These are phyloP conservation scores for Dione juno DNA, from an alignment of 2,888 invertebrate genomes.

Conservation along the genomic window DNA sequence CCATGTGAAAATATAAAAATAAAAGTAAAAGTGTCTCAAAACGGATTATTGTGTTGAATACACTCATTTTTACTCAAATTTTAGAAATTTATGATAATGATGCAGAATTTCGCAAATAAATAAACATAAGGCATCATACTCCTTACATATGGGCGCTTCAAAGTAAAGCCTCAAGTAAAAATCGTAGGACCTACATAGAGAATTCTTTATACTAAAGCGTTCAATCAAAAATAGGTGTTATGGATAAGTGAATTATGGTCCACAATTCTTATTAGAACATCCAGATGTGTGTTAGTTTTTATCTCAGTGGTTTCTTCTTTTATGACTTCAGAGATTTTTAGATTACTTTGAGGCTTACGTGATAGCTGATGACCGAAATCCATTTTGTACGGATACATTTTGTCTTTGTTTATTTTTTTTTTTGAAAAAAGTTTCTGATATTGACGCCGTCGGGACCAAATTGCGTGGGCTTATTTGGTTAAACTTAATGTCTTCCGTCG, in stretches of 20 bases:
- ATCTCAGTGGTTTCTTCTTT: slow-evolving; percentile 30
- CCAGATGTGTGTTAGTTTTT: slow-evolving; percentile 28
- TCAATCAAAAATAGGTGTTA: slow-evolving; percentile 9
- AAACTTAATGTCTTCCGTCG: too few relatives aligned
- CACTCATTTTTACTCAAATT: neutral
- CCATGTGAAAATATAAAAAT: neutral
- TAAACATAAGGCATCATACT: slow-evolving; percentile 8
- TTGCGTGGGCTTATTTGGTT: neutral
- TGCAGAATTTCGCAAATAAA: slow-evolving; percentile 13
- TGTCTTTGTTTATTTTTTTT: neutral
- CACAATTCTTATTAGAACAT: neutral
- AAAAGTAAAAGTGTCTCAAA: neutral
- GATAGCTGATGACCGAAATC: slow-evolving; percentile 20
- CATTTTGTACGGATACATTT: slow-evolving; percentile 1
- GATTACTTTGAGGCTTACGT: slow-evolving; percentile 36
- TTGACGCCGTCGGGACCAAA: neutral
- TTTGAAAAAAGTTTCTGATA: neutral
- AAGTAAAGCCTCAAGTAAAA: slow-evolving; percentile 17
- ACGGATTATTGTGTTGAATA: slow-evolving; percentile 10
- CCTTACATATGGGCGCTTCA: slow-evolving; percentile 7
- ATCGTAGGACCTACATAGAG: slow-evolving; percentile 3
- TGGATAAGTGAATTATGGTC: neutral
- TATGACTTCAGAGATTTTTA: slow-evolving; percentile 32
- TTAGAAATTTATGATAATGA: slow-evolving; percentile 14
- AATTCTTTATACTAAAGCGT: neutral